Evolutionary conservation across 2,888 invertebrate genomes (phyloP).

Genomic region (Netelia virgata): DNA sequence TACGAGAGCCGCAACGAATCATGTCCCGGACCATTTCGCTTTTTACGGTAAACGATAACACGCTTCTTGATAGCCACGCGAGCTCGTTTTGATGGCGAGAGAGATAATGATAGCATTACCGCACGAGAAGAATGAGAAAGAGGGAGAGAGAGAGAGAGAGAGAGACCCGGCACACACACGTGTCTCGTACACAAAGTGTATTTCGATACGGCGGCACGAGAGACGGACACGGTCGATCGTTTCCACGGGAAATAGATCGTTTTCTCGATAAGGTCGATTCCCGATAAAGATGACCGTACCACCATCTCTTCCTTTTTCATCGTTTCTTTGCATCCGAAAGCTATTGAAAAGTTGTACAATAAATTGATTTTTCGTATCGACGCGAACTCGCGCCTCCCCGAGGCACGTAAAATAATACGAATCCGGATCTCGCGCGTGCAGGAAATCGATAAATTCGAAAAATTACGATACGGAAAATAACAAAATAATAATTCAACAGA

Average conservation of each 20-base stretch:
- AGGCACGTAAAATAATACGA: neutral
- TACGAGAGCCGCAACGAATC: slow-evolving; percentile 21
- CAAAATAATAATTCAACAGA: too few species aligned
- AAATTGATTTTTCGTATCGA: slow-evolving; percentile 30
- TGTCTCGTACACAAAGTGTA: neutral
- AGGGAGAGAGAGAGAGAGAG: neutral
- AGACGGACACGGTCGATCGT: slow-evolving; percentile 42
- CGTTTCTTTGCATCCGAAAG: slow-evolving; percentile 20
- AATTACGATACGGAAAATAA: too few species aligned
- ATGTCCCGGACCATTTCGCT: slow-evolving; percentile 55
- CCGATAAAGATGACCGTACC: slow-evolving; percentile 45
- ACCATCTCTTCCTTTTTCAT: neutral
- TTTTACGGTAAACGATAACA: slow-evolving; percentile 65
- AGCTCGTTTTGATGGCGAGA: slow-evolving; percentile 46
- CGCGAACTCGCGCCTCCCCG: neutral
- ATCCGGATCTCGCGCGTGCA: too few species aligned
- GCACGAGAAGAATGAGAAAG: neutral
- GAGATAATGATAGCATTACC: slow-evolving; percentile 30
- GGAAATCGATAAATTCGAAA: too few species aligned
- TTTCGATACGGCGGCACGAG: slow-evolving; percentile 15
- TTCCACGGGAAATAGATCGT: slow-evolving; percentile 67
- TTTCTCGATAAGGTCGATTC: slow-evolving; percentile 60
- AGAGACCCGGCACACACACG: neutral
- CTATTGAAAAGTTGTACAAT: slow-evolving; percentile 35
- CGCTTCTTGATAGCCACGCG: slow-evolving; percentile 33